Conservation (phyloP, 1,140 invertebrate species). For the Neoseiulus cucumeris region DNA sequence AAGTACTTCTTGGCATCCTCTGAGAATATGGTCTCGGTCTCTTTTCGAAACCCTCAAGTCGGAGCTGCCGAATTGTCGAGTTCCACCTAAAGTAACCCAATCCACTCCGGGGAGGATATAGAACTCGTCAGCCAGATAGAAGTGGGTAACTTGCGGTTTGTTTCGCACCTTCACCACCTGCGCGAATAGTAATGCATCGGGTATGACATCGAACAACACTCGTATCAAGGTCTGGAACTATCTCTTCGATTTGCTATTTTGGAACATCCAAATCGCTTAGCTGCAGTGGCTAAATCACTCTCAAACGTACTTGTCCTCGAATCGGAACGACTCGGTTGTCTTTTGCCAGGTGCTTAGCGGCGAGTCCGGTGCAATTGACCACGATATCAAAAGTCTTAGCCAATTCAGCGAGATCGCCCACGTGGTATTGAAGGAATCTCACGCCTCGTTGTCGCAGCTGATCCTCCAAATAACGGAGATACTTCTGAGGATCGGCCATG, state of each 20-base stretch:
- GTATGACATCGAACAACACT: neutral
- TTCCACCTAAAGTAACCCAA: conserved; percentile 49
- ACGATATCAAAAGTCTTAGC: conserved; percentile 46
- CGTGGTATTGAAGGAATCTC: conserved; percentile 32
- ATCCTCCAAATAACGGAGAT: conserved; percentile 32
- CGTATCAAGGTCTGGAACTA: neutral
- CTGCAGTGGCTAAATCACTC: too few species aligned
- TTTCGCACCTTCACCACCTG: conserved; percentile 13
- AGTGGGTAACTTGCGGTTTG: neutral
- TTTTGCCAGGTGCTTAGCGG: conserved; percentile 48
- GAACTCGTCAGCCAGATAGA: neutral
- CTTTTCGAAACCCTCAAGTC: conserved; percentile 31
- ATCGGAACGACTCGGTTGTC: conserved; percentile 58
- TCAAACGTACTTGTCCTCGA: conserved; percentile 63
- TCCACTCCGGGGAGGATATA: conserved; percentile 26
- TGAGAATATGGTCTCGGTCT: conserved; percentile 40
- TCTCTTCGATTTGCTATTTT: too few species aligned
- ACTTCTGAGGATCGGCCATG: conserved; percentile 45
- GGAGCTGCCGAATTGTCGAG: conserved; percentile 43
- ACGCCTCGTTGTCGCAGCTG: conserved; percentile 36
- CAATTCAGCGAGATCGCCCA: conserved; percentile 41
- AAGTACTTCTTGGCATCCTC: conserved; percentile 38
- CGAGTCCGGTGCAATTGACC: conserved; percentile 71
- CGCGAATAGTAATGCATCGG: conserved; percentile 11
- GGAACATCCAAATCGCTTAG: too few species aligned